A percentile compares a stretch with the other conserved stretches of the same genome.
phyloP scores from a whole-genome alignment of 1,140 invertebrate genomes.

The Archegozetes longisetosus region DNA sequence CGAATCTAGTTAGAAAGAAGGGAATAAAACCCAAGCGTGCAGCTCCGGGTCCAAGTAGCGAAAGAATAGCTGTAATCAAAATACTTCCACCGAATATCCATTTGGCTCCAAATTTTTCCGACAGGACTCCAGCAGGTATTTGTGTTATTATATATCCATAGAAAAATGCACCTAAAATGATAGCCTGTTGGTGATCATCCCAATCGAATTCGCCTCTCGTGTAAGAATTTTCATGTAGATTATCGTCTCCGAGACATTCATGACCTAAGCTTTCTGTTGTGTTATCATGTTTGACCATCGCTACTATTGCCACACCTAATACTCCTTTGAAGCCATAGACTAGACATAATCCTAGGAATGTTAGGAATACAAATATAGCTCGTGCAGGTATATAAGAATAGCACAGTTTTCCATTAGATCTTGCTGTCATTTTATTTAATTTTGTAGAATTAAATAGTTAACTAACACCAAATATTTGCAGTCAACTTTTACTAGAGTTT shows the following conservation, averaged over 20 bases:
- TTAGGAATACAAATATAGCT: constrained; percentile 15
- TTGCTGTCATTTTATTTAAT: background rate
- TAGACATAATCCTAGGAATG: constrained; percentile 17
- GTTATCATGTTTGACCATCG: constrained; percentile 38
- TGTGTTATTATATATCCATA: constrained; percentile 69
- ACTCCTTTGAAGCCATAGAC: constrained; percentile 18
- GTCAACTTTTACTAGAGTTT: too few relatives aligned
- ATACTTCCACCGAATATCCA: constrained; percentile 52
- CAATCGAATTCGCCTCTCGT: constrained; percentile 20
- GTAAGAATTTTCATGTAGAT: background rate
- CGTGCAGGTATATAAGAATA: constrained; percentile 7
- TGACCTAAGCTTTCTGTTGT: background rate
- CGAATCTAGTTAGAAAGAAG: constrained; percentile 17
- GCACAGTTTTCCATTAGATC: background rate
- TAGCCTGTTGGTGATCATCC: constrained; percentile 20
- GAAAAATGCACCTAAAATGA: constrained; percentile 66
- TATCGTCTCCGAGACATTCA: background rate
- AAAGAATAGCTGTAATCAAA: constrained; percentile 10
- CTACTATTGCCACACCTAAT: constrained; percentile 19
- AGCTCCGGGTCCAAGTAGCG: constrained; percentile 13
- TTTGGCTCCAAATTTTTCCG: constrained; percentile 61
- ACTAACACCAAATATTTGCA: too few relatives aligned
- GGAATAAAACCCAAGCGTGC: constrained; percentile 4
- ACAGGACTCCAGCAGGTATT: constrained; percentile 57
- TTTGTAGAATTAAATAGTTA: too few relatives aligned